phyloP scores from a whole-genome alignment of 2,113 vertebrate species.

The Alligator sinensis region DNA sequence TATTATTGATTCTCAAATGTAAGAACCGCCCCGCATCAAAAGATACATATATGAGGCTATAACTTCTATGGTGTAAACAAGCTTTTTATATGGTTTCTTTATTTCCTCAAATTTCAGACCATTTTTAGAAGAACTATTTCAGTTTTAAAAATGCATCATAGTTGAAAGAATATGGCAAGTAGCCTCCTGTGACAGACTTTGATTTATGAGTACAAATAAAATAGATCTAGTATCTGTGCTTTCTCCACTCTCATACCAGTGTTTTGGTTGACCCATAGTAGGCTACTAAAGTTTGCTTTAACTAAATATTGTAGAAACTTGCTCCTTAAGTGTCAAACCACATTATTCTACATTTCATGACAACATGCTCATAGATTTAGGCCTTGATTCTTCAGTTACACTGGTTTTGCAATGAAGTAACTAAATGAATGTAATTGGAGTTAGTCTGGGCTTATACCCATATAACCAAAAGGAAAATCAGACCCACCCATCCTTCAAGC shows the following conservation, averaged over 20 bases:
- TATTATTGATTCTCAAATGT: no score
- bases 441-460: neutral
- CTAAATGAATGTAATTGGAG: neutral
- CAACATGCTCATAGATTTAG: neutral
- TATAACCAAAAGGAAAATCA: neutral
- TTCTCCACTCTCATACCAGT: neutral
- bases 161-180: no score
- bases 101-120: no score
- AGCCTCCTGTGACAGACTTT: no score
- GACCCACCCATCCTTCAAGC: neutral
- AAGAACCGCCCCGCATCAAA: no score
- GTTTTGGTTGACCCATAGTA: neutral
- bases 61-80: no score
- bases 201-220: neutral
- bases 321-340: neutral
- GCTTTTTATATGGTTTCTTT: no score
- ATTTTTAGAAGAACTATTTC: no score
- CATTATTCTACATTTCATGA: neutral
- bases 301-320: neutral
- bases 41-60: no score
- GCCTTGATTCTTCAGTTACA: neutral
- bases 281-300: neutral
- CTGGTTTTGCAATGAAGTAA: neutral
- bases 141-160: neutral
- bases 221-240: neutral